Base-by-base conservation (phyloP, 2,888 invertebrate species). In the Zele albiditarsus region DNA sequence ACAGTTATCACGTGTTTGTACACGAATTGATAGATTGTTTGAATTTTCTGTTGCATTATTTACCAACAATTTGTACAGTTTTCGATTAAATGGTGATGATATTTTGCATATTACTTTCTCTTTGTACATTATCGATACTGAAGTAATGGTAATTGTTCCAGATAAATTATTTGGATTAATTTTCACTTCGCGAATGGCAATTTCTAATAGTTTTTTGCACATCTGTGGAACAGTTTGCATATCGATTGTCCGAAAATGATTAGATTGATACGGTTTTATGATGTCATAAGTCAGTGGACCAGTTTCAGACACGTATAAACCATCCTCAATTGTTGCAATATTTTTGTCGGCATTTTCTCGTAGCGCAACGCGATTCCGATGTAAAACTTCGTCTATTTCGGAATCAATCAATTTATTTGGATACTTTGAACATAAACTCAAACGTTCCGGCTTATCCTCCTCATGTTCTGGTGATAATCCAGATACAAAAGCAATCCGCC, bases 11-110 rank as follows among this genome's bases (percentile, higher is more conserved):
- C 81, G 81, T 0, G 83, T 75, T 5, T 82, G 73, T 12, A 89
- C 81, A 80, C 82, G 80, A 20, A 88, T 81, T 0, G 83, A 83
- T 25, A 89, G 78, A 79, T 86, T 80, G 67, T 82, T 80, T 0
- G 80, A 81, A 66, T 86, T 86, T 2, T 79, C 76, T 12, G 33
- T 20, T 3, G 63, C 66, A 65, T 83, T 84, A 42, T 83, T 80
- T 2, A 88, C 79, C 10, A 89, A 75, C 28, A 89, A 74, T 76
- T 87, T 89, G 74, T 87, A 84, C 1, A 89, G 75, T 68, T 89
- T 86, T 66, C 84, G 81, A 53, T 88, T 87, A 69, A 89, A 89
- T 0, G 89, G 89, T 16, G 79, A 77, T 42, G 80, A 82, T 0
- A 83, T 78, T 76, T 80, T 85, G 69, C 86, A 89, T 33, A 89